A percentile compares a stretch with the other conserved stretches of the same genome.
phyloP scores from a whole-genome alignment of 35 echinoderm and acorn worm genomes.

The Nesometra sesokonis region DNA sequence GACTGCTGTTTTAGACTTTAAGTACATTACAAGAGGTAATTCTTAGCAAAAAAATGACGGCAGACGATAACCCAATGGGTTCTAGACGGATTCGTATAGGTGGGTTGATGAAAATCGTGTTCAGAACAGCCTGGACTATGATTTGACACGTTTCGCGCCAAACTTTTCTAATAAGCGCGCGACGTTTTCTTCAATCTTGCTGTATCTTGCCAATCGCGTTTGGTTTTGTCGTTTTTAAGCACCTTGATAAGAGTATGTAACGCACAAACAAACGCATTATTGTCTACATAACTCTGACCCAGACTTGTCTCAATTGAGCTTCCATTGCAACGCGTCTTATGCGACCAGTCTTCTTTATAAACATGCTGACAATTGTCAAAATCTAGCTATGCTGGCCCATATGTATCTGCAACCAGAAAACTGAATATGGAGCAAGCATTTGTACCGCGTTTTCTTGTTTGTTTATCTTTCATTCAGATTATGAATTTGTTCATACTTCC shows the following conservation, averaged over 20 bases:
- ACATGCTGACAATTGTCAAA: background rate
- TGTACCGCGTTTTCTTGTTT: background rate
- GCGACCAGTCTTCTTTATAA: background rate
- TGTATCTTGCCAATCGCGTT: background rate
- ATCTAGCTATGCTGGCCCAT: background rate
- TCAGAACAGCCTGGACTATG: no score
- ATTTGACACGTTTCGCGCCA: no score
- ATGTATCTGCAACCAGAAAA: background rate
- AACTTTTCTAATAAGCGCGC: no score
- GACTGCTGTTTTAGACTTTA: no score
- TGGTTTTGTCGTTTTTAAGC: background rate
- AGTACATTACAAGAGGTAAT: no score
- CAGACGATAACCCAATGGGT: background rate
- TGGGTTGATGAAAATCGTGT: background rate
- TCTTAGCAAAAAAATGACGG: background rate
- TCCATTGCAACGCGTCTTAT: background rate
- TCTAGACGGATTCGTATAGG: background rate
- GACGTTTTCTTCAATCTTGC: no score
- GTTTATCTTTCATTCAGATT: background rate
- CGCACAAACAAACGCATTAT: background rate
- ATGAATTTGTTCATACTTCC: background rate
- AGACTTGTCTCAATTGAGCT: background rate
- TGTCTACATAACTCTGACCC: background rate
- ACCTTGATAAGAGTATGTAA: background rate
- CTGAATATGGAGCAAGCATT: background rate